A percentile compares a stretch with the other conserved stretches of the same genome.
Conservation (phyloP, 35 echinoderm and acorn worm species). For the Amphiura filiformis region DNA sequence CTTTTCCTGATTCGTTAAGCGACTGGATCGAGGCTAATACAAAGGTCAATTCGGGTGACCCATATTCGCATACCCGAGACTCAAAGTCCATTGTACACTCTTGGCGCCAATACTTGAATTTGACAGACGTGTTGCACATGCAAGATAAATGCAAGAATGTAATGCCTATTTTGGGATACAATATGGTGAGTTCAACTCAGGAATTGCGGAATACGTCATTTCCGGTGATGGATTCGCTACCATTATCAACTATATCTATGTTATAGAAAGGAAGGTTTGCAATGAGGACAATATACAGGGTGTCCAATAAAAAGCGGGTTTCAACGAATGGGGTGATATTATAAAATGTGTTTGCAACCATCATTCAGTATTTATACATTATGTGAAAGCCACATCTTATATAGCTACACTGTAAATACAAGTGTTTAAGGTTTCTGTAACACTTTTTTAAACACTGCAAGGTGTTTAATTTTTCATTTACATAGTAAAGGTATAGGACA, state of each 20-base stretch:
- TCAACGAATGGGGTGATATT: too few species aligned
- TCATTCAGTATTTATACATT: too few species aligned
- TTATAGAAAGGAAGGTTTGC: too few species aligned
- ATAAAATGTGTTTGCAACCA: too few species aligned
- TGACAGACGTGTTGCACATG: not conserved
- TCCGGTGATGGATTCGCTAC: not conserved
- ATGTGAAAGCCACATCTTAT: too few species aligned
- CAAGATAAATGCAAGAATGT: slow-evolving; percentile 20
- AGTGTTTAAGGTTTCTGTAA: too few species aligned
- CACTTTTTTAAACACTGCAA: too few species aligned
- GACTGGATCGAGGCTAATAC: slow-evolving; percentile 56
- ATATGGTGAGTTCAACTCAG: not conserved
- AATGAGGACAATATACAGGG: too few species aligned
- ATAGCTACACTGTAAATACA: too few species aligned
- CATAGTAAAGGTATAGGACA: too few species aligned
- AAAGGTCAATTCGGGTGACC: not conserved
- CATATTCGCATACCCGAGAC: not conserved
- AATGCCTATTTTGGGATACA: slow-evolving; percentile 19
- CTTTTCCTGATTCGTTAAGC: slow-evolving; percentile 42
- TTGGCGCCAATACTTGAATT: slow-evolving; percentile 6
- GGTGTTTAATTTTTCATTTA: too few species aligned
- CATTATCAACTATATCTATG: not conserved
- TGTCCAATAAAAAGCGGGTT: too few species aligned
- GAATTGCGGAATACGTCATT: not conserved
- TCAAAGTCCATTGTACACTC: not conserved